Evolutionary conservation across 1,140 invertebrate genomes (phyloP), one percentile per base, ranked within the genome.

Genomic region (Drosophila chauvacae): DNA sequence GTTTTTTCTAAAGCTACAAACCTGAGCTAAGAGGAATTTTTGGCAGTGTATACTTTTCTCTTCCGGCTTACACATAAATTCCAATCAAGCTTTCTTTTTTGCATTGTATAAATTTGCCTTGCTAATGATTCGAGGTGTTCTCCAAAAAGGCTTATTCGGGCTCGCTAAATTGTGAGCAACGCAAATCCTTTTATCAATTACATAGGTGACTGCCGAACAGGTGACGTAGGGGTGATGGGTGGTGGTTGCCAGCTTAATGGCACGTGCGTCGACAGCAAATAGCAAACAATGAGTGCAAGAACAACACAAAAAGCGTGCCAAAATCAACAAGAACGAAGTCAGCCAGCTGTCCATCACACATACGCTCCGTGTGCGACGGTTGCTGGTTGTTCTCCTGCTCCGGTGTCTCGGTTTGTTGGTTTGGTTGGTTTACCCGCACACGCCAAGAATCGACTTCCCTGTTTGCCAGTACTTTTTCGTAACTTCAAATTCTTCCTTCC

Each of bases 141-240:
- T 26, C 35, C 62, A 14, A 26, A 18, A 60, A 45, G 51, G 62
- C 62, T 60, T 65, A 60, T 62, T 62, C 33, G 14, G 47, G 13
- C 33, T 55, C 33, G 20, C 45, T 53, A 62, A 62, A 62, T 53
- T 62, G 59, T 28, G 33, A 55, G 47, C 48, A 73, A 44, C 42
- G 23, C 33, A 71, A 66, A 74, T 82, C 51, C 68, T 51, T 82
- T 82, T 78, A 82, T 82, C 80, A 82, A 82, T 82, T 78, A 82
- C 80, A 82, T 69, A 68, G 69, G 74, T 64, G 74, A 35, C 45
- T 77, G 61, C 33, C 33, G 39, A 41, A 23, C 42, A 23, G 30
- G 37, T 48, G 69, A 7, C 9, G n/a, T 16, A 16, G 18, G 44
- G 18, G 28, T 33, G 18, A 7, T 18, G 23, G 61, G 26, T 37